phyloP scores from a whole-genome alignment of 2,113 vertebrate genomes.

The Formicarius rufipectus region DNA sequence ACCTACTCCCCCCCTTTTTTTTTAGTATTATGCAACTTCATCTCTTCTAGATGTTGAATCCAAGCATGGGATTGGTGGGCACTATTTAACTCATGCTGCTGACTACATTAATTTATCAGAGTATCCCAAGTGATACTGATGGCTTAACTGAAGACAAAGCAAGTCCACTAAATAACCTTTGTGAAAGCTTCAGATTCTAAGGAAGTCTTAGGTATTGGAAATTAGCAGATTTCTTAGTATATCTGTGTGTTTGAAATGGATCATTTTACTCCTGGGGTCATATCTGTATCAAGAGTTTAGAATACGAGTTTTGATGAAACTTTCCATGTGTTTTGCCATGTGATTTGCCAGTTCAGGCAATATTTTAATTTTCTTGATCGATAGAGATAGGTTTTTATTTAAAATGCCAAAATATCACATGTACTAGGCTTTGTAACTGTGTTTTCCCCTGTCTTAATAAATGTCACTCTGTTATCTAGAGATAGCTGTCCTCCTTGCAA shows the following conservation, averaged over 20 bases:
- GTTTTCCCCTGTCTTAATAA: background rate
- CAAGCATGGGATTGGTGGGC: background rate
- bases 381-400: background rate
- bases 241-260: background rate
- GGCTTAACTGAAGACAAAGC: background rate
- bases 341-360: background rate
- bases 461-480: background rate
- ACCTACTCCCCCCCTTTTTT: background rate
- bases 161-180: background rate
- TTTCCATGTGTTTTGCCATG: background rate
- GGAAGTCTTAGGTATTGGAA: background rate
- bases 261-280: background rate
- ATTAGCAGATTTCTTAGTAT: background rate
- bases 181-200: background rate
- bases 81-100: background rate
- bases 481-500: background rate
- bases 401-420: background rate
- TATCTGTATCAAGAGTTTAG: background rate
- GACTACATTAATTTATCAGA: background rate
- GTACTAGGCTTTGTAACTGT: background rate
- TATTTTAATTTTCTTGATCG: background rate
- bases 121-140: background rate
- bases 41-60: background rate
- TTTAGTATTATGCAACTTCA: background rate
- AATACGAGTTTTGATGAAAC: background rate